Evolutionary conservation across 1,140 invertebrate species (phyloP).

Genomic region (Archivesica marissinica): DNA sequence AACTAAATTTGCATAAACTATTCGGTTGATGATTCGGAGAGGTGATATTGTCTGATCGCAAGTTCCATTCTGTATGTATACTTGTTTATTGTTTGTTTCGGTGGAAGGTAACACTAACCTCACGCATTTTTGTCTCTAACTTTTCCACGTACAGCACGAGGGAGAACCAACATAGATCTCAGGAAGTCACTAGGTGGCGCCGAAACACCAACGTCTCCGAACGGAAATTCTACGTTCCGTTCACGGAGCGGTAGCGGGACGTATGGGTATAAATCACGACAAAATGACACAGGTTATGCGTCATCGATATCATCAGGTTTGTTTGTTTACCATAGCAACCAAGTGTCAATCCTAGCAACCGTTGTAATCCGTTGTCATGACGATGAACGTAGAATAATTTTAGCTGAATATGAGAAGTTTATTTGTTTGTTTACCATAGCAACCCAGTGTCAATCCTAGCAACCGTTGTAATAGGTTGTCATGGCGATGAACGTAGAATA

Average conservation of each 20-base stretch:
- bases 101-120: constrained; percentile 25
- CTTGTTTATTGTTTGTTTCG: constrained; percentile 1
- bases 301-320: constrained; percentile 79
- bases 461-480: too few species aligned
- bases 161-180: constrained; percentile 81
- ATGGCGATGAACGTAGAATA: too few species aligned
- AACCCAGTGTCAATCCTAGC: background rate
- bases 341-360: background rate
- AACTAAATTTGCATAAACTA: too few species aligned
- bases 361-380: too few species aligned
- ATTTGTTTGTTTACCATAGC: constrained; percentile 42
- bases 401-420: too few species aligned
- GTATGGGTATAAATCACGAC: constrained; percentile 73
- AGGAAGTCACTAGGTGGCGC: constrained; percentile 76
- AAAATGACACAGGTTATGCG: constrained; percentile 78
- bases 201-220: constrained; percentile 65
- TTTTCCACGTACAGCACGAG: constrained; percentile 78
- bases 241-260: constrained; percentile 75
- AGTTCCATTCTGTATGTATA: background rate
- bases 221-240: constrained; percentile 66
- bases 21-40: too few species aligned
- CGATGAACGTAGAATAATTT: too few species aligned
- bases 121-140: constrained; percentile 37
- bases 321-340: constrained; percentile 31
- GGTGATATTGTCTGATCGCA: too few species aligned